A percentile compares a stretch with the other conserved stretches of the same genome.
Evolutionary conservation across 2,797 vertebrate genomes (phyloP).

Genomic region (Odontamblyopus rebecca): DNA sequence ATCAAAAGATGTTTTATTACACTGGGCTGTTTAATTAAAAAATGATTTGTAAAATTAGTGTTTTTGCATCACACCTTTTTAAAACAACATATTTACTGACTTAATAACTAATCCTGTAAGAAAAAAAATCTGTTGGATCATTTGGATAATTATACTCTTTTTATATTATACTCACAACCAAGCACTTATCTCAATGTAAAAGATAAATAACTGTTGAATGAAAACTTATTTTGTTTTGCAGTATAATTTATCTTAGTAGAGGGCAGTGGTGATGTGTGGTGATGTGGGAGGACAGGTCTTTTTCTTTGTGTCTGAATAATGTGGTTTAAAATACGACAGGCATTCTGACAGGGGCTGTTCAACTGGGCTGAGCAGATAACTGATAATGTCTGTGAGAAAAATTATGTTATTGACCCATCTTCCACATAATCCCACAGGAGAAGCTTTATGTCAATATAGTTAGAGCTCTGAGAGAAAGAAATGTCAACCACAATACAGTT

Average conservation of each 20-base stretch:
- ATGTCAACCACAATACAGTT: neutral
- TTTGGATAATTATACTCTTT: no score
- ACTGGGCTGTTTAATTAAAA: no score
- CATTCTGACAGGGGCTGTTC: constrained; percentile 49
- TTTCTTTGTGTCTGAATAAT: constrained; percentile 48
- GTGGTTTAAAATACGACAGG: constrained; percentile 46
- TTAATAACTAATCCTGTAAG: no score
- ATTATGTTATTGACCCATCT: constrained; percentile 7
- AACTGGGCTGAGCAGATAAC: constrained; percentile 37
- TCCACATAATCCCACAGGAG: constrained; percentile 16
- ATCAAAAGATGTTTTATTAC: no score
- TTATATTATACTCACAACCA: no score
- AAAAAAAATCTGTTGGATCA: no score
- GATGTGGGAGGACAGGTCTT: constrained; percentile 51
- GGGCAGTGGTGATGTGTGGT: constrained; percentile 36
- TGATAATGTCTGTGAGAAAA: constrained; percentile 30
- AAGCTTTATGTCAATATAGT: neutral
- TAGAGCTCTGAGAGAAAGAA: neutral
- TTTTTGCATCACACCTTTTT: no score
- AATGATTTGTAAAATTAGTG: no score
- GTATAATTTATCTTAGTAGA: neutral
- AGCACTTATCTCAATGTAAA: no score
- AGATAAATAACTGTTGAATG: no score
- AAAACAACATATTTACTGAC: no score
- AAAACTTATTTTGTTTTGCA: neutral